These are phyloP conservation scores for Chrysotoxum bicinctum DNA, from an alignment of 2,888 invertebrate genomes.

Conservation along the genomic window DNA sequence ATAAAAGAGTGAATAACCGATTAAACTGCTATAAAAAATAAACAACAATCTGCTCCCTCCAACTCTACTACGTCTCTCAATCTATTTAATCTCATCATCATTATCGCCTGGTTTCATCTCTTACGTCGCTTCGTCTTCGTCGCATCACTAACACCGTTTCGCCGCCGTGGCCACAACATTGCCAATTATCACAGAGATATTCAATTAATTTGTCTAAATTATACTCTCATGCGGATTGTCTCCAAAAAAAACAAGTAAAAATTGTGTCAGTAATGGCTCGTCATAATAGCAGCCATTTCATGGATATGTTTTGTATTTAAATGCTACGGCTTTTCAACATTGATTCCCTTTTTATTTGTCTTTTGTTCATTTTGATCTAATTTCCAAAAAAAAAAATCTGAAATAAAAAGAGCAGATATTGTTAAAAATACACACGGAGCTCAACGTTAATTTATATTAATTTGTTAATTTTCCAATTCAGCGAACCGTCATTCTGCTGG, in stretches of 20 bases:
- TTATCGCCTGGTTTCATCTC: conserved; percentile 21
- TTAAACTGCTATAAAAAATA: conserved; percentile 29
- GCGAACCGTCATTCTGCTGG: conserved; percentile 55
- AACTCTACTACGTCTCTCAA: not conserved
- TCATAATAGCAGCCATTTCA: conserved; percentile 14
- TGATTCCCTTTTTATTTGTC: not conserved
- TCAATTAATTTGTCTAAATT: conserved; percentile 62
- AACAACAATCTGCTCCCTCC: not conserved
- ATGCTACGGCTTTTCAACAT: conserved; percentile 32
- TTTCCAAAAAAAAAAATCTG: conserved; percentile 32
- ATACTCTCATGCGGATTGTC: conserved; percentile 15
- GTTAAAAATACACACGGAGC: conserved; percentile 27
- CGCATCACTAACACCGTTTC: not conserved
- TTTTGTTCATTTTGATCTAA: conserved; percentile 46
- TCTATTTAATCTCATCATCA: conserved; percentile 45
- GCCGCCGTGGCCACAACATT: not conserved
- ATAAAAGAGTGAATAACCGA: conserved; percentile 66
- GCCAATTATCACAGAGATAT: conserved; percentile 68
- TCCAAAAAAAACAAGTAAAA: conserved; percentile 2
- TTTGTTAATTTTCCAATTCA: conserved; percentile 71
- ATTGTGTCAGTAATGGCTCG: conserved; percentile 6
- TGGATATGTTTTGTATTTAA: conserved; percentile 36
- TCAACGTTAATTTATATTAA: conserved; percentile 60
- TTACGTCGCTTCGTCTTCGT: not conserved
- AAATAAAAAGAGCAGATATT: conserved; percentile 11